Percentiles rank a stretch among this genome's conserved stretches.
These are phyloP conservation scores for Drosophila kikkawai DNA, from an alignment of 1,140 invertebrate species.

Conservation along the genomic window DNA sequence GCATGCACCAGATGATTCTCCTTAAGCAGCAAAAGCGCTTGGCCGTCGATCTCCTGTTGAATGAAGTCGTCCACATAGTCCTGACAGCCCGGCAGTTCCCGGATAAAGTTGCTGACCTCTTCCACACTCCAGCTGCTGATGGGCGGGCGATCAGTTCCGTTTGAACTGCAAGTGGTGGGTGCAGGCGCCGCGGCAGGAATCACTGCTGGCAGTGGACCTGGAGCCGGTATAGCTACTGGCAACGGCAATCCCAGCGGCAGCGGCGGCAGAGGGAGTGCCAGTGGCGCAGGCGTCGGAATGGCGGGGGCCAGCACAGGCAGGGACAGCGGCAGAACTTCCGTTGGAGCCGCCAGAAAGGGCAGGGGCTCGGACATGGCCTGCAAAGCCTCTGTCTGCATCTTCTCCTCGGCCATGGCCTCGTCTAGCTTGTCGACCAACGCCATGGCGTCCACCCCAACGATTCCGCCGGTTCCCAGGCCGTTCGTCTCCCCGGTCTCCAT, in stretches of 20 bases:
- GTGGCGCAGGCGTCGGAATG: not conserved
- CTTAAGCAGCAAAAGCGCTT: slow-evolving; percentile 96
- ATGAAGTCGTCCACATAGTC: slow-evolving; percentile 98
- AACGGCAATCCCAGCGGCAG: slow-evolving; percentile 15
- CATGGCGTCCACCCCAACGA: slow-evolving; percentile 62
- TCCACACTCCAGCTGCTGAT: slow-evolving; percentile 86
- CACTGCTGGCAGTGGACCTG: slow-evolving; percentile 13
- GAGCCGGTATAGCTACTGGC: slow-evolving; percentile 6
- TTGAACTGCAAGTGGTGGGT: not conserved
- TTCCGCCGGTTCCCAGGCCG: slow-evolving; percentile 54
- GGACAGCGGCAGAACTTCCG: slow-evolving; percentile 6
- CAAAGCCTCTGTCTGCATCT: slow-evolving; percentile 67
- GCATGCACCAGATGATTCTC: slow-evolving; percentile 97
- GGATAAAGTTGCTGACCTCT: slow-evolving; percentile 94
- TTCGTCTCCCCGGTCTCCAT: slow-evolving; percentile 22
- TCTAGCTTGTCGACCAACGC: slow-evolving; percentile 69
- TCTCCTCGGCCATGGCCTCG: slow-evolving; percentile 71
- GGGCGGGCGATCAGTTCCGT: slow-evolving; percentile 47
- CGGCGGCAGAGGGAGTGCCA: not conserved
- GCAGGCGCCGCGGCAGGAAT: slow-evolving; percentile 3
- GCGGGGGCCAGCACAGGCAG: slow-evolving; percentile 7
- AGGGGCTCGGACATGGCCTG: slow-evolving; percentile 19
- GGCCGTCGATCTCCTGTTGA: slow-evolving; percentile 97
- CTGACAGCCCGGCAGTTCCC: slow-evolving; percentile 93
- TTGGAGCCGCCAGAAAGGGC: slow-evolving; percentile 11